phyloP scores from a whole-genome alignment of 1,140 invertebrate species.

The Pomacea maculata region DNA sequence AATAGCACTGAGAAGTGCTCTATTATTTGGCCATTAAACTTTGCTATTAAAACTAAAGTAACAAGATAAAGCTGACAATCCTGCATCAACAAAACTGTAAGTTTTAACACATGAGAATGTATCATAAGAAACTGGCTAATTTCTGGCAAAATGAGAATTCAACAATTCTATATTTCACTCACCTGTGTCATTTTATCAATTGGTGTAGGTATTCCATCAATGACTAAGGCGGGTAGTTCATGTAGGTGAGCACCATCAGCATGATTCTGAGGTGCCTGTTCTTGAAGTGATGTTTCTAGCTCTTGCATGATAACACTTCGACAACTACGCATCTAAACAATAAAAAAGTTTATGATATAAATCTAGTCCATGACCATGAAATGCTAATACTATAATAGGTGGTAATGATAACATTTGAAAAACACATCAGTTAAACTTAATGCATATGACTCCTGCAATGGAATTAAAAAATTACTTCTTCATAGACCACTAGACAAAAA shows the following conservation, averaged over 20 bases:
- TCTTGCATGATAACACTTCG: constrained; percentile 93
- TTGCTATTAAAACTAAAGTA: too few relatives aligned
- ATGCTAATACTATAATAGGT: not conserved
- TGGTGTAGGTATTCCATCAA: constrained; percentile 95
- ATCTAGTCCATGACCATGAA: not conserved
- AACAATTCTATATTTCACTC: constrained; percentile 6
- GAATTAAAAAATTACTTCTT: too few relatives aligned
- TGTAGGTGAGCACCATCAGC: constrained; percentile 92
- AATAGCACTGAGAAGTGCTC: too few relatives aligned
- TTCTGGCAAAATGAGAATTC: too few relatives aligned
- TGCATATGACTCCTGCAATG: not conserved
- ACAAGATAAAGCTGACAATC: too few relatives aligned
- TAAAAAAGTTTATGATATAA: constrained; percentile 6
- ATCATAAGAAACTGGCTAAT: too few relatives aligned
- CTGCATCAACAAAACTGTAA: too few relatives aligned
- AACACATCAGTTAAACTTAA: not conserved
- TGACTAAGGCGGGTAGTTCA: constrained; percentile 93
- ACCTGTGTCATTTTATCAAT: constrained; percentile 98
- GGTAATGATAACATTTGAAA: not conserved
- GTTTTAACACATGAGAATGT: too few relatives aligned
- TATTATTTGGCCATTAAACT: too few relatives aligned
- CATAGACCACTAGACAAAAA: too few relatives aligned
- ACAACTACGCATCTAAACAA: constrained; percentile 79
- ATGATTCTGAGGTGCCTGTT: constrained; percentile 91
- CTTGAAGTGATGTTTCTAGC: constrained; percentile 88